Percentiles rank a stretch among this genome's conserved stretches.
Conservation (phyloP, 2,888 invertebrate species). For the Trachelus tabidus region DNA sequence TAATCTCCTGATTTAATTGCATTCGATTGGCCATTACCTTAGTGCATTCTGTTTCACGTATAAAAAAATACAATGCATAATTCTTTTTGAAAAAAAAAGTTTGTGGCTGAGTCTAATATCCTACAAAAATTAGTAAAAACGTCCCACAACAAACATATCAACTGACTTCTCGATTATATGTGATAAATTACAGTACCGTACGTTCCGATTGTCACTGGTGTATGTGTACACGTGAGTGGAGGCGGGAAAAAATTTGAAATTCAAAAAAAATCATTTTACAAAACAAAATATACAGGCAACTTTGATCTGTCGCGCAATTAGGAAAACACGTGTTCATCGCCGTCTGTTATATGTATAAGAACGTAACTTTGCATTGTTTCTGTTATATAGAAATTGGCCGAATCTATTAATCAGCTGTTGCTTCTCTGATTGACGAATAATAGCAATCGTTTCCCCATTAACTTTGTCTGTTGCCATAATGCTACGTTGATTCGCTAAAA, state of each 20-base stretch:
- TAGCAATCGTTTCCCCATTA: not conserved
- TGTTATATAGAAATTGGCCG: not conserved
- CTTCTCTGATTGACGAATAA: not conserved
- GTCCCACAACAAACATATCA: not conserved
- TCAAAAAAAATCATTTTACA: not conserved
- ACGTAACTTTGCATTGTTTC: not conserved
- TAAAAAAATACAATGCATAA: not conserved
- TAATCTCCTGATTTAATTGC: constrained; percentile 23
- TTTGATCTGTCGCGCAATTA: not conserved
- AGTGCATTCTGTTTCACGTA: not conserved
- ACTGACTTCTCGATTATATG: not conserved
- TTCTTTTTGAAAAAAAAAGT: too few species aligned
- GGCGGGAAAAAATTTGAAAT: not conserved
- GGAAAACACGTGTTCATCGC: not conserved
- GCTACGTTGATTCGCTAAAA: not conserved
- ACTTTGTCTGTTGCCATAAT: not conserved
- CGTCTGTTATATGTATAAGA: not conserved
- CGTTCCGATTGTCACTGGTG: too few species aligned
- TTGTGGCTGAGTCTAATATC: too few species aligned
- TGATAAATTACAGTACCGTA: not conserved
- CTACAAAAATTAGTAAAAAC: not conserved
- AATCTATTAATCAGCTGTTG: not conserved
- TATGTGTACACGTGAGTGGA: too few species aligned
- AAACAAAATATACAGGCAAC: not conserved
- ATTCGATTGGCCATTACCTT: not conserved